Conservation (phyloP, 2,113 vertebrate genomes). For the Phylloscopus trochilus region DNA sequence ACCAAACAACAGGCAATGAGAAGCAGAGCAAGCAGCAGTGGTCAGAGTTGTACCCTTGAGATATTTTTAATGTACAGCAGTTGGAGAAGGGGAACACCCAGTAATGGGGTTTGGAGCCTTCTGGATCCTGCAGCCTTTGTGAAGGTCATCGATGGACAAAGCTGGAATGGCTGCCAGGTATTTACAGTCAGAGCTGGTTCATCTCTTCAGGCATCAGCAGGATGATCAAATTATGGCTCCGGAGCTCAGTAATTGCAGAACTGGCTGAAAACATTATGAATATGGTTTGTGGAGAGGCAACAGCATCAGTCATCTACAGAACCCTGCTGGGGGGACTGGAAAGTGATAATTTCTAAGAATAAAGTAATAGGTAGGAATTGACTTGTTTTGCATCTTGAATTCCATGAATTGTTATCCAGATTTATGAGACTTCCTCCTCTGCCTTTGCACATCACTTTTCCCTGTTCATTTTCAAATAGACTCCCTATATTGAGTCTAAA, state of each 20-base stretch:
- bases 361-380: neutral
- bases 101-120: neutral
- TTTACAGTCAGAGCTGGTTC: neutral
- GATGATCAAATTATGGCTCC: neutral
- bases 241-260: neutral
- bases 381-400: neutral
- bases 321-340: neutral
- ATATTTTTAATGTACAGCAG: neutral
- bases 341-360: neutral
- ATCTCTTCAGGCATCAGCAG: neutral
- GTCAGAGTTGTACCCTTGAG: neutral
- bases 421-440: neutral
- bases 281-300: neutral
- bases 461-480: neutral
- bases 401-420: neutral
- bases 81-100: rapidly evolving
- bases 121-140: neutral
- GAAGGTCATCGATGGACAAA: neutral
- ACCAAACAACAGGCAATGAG: neutral
- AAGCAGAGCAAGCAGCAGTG: neutral
- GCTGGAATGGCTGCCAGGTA: neutral
- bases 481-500: neutral
- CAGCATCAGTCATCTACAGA: neutral
- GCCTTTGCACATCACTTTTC: neutral
- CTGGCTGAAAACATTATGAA: neutral